Conservation (phyloP, 2,113 vertebrate genomes). For the Crotalus horridus region DNA sequence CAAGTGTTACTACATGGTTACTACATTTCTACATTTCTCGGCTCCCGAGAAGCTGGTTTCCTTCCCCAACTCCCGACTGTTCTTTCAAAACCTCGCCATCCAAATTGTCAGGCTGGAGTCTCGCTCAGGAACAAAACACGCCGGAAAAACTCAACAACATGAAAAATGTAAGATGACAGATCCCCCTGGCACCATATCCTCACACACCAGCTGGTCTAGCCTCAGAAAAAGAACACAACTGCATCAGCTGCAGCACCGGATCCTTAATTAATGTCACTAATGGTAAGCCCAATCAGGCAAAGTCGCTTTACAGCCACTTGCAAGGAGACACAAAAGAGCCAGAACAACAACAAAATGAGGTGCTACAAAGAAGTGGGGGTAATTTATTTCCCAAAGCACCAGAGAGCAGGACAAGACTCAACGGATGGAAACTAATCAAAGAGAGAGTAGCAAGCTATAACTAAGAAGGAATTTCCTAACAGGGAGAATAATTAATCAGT, state of each 20-base stretch:
- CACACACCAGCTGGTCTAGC: constrained; percentile 51
- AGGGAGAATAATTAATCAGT: too few relatives aligned
- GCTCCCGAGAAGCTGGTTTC: not conserved
- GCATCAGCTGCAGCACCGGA: constrained; percentile 29
- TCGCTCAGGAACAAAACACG: constrained; percentile 32
- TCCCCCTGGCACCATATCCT: constrained; percentile 46
- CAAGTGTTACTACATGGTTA: too few relatives aligned
- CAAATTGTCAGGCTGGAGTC: constrained; percentile 2
- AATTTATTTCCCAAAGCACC: too few relatives aligned
- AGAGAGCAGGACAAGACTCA: too few relatives aligned
- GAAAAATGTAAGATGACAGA: constrained; percentile 22
- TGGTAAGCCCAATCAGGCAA: constrained; percentile 41
- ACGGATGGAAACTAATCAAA: too few relatives aligned
- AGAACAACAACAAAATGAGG: not conserved
- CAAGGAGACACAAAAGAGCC: not conserved
- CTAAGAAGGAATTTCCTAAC: too few relatives aligned
- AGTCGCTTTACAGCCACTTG: constrained; percentile 35
- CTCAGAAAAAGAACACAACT: not conserved
- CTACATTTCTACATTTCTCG: not conserved
- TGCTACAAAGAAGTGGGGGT: too few relatives aligned
- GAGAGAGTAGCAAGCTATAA: too few relatives aligned
- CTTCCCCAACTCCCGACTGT: not conserved
- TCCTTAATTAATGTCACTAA: constrained; percentile 34
- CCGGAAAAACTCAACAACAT: constrained; percentile 11
- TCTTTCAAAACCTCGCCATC: not conserved